Percentiles rank a stretch among this genome's conserved stretches.
phyloP scores from a whole-genome alignment of 1,140 invertebrate species.

The Polypedilum pembai region DNA sequence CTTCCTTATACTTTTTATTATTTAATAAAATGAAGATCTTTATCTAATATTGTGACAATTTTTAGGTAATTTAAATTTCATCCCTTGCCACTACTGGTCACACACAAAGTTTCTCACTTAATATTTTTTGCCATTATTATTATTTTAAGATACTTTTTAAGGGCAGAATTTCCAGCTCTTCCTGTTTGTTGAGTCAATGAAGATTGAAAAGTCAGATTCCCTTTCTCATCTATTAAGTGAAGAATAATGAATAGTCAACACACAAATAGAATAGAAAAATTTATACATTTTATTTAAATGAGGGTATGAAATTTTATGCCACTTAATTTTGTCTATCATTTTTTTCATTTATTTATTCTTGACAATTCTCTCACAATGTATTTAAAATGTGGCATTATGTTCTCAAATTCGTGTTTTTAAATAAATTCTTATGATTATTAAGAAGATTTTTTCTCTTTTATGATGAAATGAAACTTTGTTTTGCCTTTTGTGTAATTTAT shows the following conservation, averaged over 20 bases:
- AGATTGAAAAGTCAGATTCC: slow-evolving; percentile 6
- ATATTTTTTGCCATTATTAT: slow-evolving; percentile 2
- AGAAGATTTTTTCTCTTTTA: too few species aligned
- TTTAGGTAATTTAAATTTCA: neutral
- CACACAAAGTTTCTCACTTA: neutral
- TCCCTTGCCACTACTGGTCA: neutral
- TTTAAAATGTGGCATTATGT: too few species aligned
- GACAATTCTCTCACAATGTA: neutral
- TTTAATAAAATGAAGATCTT: slow-evolving; percentile 13
- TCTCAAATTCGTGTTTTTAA: too few species aligned
- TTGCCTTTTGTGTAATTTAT: too few species aligned
- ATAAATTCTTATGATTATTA: too few species aligned
- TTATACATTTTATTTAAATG: neutral
- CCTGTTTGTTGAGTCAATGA: neutral
- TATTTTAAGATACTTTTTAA: neutral
- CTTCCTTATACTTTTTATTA: neutral
- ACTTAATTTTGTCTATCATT: neutral
- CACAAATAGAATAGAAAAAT: neutral
- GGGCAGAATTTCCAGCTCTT: neutral
- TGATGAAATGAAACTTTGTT: too few species aligned
- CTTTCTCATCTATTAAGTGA: neutral
- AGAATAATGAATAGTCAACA: neutral
- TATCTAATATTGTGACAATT: slow-evolving; percentile 16
- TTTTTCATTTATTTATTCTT: neutral
- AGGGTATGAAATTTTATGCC: neutral